Base-by-base conservation (phyloP, 2,888 invertebrate species). In the Cheilosia impressa region DNA sequence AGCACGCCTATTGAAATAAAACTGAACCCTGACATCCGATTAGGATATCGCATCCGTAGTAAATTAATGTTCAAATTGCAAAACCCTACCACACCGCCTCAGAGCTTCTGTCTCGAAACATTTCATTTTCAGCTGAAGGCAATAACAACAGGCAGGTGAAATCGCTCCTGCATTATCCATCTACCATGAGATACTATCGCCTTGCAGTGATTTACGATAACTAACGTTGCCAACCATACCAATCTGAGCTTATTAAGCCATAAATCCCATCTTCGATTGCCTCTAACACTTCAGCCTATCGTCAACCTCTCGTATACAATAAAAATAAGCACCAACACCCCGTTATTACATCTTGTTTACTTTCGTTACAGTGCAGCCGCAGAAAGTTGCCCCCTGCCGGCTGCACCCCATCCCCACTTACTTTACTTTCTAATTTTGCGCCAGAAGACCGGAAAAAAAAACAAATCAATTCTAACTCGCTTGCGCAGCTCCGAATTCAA, bases 391-490 rank as follows among this genome's bases (percentile, higher is more conserved):
- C 50, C 58, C 43, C 57, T 65, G 65, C 22, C 27, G 24, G 22
- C 13, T 7, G 47, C 63, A 13, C 19, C 43, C 62, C 34, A 27
- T 13, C 43, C 17, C 24, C 17, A 27, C 27, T 6, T 6, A 83
- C 87, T 88, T 88, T 88, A 89, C 89, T 89, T 89, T 89, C 89
- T 89, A 88, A 89, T 88, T 88, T 88, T 81, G n/a, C 79, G 53
- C 79, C 19, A 52, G n/a, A 88, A 78, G 79, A 83, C 77, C 65
- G 82, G 81, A 87, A 75, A 87, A 76, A 65, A n/a, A 27, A 1
- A 1, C 27, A 27, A 27, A 27, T 57, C 34, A 41, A 45, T 62
- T 72, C 60, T 53, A 71, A 41, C 60, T 60, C 27, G 38, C 41
- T 19, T 9, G 34, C 31, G 7, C 53, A n/a, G 27, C 38, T 53